Percentiles rank a stretch among this genome's conserved stretches.
Evolutionary conservation across 2,113 vertebrate species (phyloP).

Genomic region (Chrysochloris asiatica): DNA sequence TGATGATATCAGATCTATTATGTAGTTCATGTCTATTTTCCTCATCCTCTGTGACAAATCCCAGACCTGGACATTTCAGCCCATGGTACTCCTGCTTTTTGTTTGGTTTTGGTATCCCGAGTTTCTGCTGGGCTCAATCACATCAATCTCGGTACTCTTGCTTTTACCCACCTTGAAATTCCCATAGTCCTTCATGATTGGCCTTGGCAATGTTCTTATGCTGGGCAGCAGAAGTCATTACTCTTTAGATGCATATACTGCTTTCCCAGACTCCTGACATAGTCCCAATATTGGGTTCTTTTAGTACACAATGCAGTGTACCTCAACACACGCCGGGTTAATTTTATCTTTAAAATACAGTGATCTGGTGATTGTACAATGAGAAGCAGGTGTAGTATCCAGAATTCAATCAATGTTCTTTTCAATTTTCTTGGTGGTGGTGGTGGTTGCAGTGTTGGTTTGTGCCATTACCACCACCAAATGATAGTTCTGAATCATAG

Average conservation of each 20-base stretch:
- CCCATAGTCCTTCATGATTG: neutral
- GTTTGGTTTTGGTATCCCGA: too few relatives aligned
- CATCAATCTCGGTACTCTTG: too few relatives aligned
- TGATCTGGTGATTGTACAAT: neutral
- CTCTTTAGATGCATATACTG: neutral
- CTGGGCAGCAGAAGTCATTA: neutral
- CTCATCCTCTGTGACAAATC: neutral
- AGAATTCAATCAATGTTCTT: neutral
- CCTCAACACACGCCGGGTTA: neutral
- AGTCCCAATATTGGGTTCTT: neutral
- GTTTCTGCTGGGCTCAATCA: too few relatives aligned
- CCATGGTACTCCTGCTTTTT: neutral
- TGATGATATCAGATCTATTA: rapidly evolving
- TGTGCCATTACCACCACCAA: too few relatives aligned
- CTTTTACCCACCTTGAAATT: neutral
- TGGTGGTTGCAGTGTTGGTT: too few relatives aligned
- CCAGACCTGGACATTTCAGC: neutral
- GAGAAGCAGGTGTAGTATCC: neutral
- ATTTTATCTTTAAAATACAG: slow-evolving; percentile 18
- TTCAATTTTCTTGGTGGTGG: slow-evolving; percentile 17
- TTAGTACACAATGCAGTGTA: neutral
- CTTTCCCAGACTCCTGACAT: neutral
- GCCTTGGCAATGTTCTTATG: neutral
- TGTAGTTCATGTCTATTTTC: neutral
- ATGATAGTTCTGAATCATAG: too few relatives aligned